Percentiles rank a stretch among this genome's conserved stretches.
These are phyloP conservation scores for Geotrupes spiniger DNA, from an alignment of 2,888 invertebrate genomes.

Conservation along the genomic window DNA sequence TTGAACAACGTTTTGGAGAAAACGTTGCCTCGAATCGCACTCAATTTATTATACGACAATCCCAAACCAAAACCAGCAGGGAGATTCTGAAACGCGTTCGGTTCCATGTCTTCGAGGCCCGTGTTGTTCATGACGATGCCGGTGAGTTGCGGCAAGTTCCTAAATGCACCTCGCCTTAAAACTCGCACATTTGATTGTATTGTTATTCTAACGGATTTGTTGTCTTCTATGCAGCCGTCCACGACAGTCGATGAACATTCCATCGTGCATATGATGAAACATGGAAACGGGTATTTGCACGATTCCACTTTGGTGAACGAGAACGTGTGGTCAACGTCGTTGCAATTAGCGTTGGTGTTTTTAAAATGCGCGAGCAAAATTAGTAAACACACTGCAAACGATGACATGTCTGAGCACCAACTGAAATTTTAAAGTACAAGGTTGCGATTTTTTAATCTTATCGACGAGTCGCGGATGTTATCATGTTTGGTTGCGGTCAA, in stretches of 20 bases:
- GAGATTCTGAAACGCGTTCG: slow-evolving; percentile 6
- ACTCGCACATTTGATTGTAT: slow-evolving; percentile 2
- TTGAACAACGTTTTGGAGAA: slow-evolving; percentile 3
- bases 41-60: slow-evolving; percentile 4
- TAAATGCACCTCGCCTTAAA: slow-evolving; percentile 8
- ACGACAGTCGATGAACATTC: neutral
- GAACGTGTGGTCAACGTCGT: too few species aligned
- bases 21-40: slow-evolving; percentile 1
- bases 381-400: too few species aligned
- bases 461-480: too few species aligned
- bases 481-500: too few species aligned
- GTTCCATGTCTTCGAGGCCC: slow-evolving; percentile 4
- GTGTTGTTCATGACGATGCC: slow-evolving; percentile 1
- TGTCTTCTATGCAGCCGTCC: slow-evolving; percentile 4
- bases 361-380: too few species aligned
- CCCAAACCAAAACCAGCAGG: slow-evolving; percentile 2
- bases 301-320: too few species aligned
- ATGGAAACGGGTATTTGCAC: too few species aligned
- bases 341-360: too few species aligned
- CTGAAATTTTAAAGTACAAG: too few species aligned
- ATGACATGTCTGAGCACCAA: too few species aligned
- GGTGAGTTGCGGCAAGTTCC: slow-evolving; percentile 1
- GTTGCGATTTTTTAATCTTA: too few species aligned
- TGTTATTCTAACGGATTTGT: neutral
- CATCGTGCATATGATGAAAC: too few species aligned